Evolutionary conservation across 2,797 vertebrate species (phyloP).

Genomic region (Sebastes reedi): DNA sequence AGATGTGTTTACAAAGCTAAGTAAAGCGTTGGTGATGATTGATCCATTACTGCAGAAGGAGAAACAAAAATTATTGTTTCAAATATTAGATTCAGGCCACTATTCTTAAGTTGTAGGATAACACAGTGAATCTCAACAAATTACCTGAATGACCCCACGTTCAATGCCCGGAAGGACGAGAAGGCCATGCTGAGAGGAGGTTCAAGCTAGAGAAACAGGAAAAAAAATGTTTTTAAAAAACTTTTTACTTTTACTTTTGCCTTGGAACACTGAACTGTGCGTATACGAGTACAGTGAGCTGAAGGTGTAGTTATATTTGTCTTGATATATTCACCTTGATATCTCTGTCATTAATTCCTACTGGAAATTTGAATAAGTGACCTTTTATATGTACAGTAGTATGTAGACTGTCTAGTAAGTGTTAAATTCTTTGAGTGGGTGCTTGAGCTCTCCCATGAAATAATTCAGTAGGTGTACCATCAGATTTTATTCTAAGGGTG

Average conservation of each 20-base stretch:
- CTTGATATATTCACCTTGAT: too few species aligned
- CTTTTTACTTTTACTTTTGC: not conserved
- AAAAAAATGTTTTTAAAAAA: not conserved
- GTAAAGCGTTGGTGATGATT: slow-evolving; percentile 2
- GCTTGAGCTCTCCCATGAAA: too few species aligned
- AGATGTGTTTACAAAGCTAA: not conserved
- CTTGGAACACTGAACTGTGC: not conserved
- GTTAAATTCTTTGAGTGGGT: not conserved
- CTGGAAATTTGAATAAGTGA: not conserved
- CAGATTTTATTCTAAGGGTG: not conserved
- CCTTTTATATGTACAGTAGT: not conserved
- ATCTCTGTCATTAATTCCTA: too few species aligned
- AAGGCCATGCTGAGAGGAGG: slow-evolving; percentile 8
- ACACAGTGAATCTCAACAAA: not conserved
- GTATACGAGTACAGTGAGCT: not conserved
- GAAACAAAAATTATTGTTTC: not conserved
- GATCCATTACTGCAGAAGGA: slow-evolving; percentile 32
- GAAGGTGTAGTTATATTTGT: too few species aligned
- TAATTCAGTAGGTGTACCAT: not conserved
- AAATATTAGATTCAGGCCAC: not conserved
- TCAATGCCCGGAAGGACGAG: slow-evolving; percentile 16
- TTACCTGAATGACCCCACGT: slow-evolving; percentile 37
- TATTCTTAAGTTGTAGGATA: accelerated
- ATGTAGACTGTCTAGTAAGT: not conserved
- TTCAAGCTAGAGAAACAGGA: slow-evolving; percentile 43